Percentiles rank a stretch among this genome's conserved stretches.
Evolutionary conservation across 2,113 vertebrate species (phyloP).

Genomic region (Podarcis raffonei): DNA sequence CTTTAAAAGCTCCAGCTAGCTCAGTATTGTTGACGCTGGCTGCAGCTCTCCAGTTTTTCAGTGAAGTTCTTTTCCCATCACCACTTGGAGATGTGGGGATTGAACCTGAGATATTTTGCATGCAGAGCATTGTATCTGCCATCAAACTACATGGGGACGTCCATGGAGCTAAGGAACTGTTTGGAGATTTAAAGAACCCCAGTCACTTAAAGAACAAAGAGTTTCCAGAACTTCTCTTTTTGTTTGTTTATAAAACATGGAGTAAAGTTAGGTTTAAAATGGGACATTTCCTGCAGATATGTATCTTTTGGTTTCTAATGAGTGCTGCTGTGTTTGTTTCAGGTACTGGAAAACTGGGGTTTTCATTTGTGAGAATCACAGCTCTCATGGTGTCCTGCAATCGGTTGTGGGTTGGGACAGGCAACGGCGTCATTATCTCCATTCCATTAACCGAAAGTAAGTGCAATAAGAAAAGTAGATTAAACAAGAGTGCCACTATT

Average conservation of each 20-base stretch:
- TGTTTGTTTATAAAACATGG: not conserved
- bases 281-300: slow-evolving; percentile 31
- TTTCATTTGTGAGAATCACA: slow-evolving; percentile 93
- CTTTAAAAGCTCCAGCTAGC: not conserved
- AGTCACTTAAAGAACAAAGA: not conserved
- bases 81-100: too few species aligned
- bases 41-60: too few species aligned
- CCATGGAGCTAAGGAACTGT: not conserved
- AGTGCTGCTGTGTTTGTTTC: slow-evolving; percentile 58
- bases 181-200: not conserved
- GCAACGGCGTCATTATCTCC: slow-evolving; percentile 94
- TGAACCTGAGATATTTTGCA: too few species aligned
- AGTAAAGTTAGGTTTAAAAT: not conserved
- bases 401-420: slow-evolving; percentile 91
- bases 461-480: slow-evolving; percentile 60
- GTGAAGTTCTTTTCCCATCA: too few species aligned
- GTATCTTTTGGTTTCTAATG: slow-evolving; percentile 59
- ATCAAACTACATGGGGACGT: too few species aligned
- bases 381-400: slow-evolving; percentile 91
- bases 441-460: slow-evolving; percentile 91
- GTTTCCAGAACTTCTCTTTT: not conserved
- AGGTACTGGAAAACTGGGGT: slow-evolving; percentile 93
- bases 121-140: too few species aligned
- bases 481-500: not conserved
- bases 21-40: too few species aligned